These are phyloP conservation scores for Micromys minutus DNA, from an alignment of 2,113 vertebrate genomes.

Conservation along the genomic window DNA sequence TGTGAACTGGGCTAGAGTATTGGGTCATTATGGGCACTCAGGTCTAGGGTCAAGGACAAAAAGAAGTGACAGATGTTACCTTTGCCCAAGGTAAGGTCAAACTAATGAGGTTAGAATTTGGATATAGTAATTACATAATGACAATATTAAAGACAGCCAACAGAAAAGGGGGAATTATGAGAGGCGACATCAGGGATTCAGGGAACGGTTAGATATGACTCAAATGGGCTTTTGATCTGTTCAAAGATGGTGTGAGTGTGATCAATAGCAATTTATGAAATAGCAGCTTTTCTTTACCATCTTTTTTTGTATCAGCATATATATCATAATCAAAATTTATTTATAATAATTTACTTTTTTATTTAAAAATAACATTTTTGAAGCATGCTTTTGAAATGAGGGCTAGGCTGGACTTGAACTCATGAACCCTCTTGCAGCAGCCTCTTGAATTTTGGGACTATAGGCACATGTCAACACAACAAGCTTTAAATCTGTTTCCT, in stretches of 20 bases:
- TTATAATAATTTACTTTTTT: constrained; percentile 26
- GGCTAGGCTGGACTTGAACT: background rate
- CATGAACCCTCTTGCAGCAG: background rate
- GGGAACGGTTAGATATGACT: background rate
- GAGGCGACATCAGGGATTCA: background rate
- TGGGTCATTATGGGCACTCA: background rate
- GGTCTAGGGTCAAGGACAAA: background rate
- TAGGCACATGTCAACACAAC: background rate
- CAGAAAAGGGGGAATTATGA: background rate
- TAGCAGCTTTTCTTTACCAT: background rate
- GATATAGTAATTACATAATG: background rate
- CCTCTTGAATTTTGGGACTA: background rate
- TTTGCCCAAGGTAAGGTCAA: background rate
- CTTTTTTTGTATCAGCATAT: background rate
- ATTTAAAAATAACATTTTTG: background rate
- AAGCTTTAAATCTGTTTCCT: background rate
- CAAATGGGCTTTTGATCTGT: background rate
- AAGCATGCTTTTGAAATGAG: background rate
- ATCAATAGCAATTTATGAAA: background rate
- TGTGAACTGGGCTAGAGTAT: background rate
- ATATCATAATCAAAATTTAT: background rate
- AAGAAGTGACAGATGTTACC: background rate
- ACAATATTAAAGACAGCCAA: background rate
- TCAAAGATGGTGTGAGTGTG: background rate
- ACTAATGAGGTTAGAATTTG: background rate